Evolutionary conservation across 2,888 invertebrate genomes (phyloP).

Genomic region (Diplolepis rosae): DNA sequence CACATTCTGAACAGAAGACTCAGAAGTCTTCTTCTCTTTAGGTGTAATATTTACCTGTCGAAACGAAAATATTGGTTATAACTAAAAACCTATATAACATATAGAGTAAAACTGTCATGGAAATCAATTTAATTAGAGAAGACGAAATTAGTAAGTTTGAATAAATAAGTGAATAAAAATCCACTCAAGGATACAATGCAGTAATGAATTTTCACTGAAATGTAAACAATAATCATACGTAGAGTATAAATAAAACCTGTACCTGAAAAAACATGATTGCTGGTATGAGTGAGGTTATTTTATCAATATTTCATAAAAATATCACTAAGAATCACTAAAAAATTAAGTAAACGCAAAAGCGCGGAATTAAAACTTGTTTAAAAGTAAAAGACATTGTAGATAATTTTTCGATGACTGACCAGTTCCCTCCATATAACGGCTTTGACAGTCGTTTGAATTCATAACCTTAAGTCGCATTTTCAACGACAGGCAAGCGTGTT

Average conservation of each 20-base stretch:
- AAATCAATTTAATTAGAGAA: not conserved
- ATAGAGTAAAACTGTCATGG: too few species aligned
- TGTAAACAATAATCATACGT: not conserved
- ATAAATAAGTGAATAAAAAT: not conserved
- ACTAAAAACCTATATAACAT: not conserved
- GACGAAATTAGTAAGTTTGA: not conserved
- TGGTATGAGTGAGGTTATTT: not conserved
- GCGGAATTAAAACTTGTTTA: not conserved
- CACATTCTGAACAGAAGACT: constrained; percentile 9
- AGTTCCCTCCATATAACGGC: constrained; percentile 21
- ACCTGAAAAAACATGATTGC: constrained; percentile 28
- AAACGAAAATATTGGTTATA: not conserved
- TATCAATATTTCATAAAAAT: not conserved
- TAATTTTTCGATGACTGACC: not conserved
- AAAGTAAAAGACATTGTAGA: not conserved
- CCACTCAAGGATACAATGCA: too few species aligned
- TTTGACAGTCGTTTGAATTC: constrained; percentile 26
- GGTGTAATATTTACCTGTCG: constrained; percentile 14
- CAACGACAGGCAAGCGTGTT: too few species aligned
- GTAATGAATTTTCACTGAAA: not conserved
- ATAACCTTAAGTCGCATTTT: not conserved
- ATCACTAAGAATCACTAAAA: not conserved
- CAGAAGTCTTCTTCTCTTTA: constrained; percentile 11
- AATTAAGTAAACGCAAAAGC: not conserved
- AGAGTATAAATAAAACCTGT: not conserved